Evolutionary conservation across 2,888 invertebrate species (phyloP).

Genomic region (Apocheima hispidaria): DNA sequence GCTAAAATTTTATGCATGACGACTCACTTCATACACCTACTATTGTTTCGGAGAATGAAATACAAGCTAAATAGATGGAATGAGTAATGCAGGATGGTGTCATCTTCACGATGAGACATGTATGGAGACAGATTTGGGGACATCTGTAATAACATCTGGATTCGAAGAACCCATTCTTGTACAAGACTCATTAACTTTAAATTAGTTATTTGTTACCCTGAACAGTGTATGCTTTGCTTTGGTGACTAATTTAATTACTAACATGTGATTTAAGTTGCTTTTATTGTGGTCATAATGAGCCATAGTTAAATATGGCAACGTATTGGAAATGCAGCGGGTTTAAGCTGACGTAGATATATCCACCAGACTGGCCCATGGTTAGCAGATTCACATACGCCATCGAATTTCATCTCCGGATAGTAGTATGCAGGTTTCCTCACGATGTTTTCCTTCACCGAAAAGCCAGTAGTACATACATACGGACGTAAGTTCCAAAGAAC

Average conservation of each 20-base stretch:
- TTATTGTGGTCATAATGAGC: too few relatives aligned
- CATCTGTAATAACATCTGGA: slow-evolving; percentile 37
- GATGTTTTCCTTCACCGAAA: too few relatives aligned
- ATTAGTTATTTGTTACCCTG: slow-evolving; percentile 10
- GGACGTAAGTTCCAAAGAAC: too few relatives aligned
- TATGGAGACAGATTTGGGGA: slow-evolving; percentile 29
- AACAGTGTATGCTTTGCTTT: neutral
- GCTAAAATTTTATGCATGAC: slow-evolving; percentile 35
- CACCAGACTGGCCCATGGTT: too few relatives aligned
- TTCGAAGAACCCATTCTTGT: slow-evolving; percentile 27
- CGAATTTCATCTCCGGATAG: too few relatives aligned
- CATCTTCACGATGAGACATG: slow-evolving; percentile 36
- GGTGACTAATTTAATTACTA: slow-evolving; percentile 8
- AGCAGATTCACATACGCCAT: too few relatives aligned
- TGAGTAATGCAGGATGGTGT: slow-evolving; percentile 43
- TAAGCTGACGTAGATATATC: too few relatives aligned
- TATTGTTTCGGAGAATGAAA: slow-evolving; percentile 36
- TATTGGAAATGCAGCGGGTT: too few relatives aligned
- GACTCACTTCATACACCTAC: slow-evolving; percentile 38
- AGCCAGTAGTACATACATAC: too few relatives aligned
- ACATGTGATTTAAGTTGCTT: neutral
- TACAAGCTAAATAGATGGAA: slow-evolving; percentile 40
- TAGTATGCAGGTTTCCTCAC: too few relatives aligned
- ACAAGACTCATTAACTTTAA: slow-evolving; percentile 3
- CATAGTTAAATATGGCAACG: too few relatives aligned